These are phyloP conservation scores for Saguinus imperator DNA, from an alignment of 2,113 vertebrate genomes.

Conservation along the genomic window DNA sequence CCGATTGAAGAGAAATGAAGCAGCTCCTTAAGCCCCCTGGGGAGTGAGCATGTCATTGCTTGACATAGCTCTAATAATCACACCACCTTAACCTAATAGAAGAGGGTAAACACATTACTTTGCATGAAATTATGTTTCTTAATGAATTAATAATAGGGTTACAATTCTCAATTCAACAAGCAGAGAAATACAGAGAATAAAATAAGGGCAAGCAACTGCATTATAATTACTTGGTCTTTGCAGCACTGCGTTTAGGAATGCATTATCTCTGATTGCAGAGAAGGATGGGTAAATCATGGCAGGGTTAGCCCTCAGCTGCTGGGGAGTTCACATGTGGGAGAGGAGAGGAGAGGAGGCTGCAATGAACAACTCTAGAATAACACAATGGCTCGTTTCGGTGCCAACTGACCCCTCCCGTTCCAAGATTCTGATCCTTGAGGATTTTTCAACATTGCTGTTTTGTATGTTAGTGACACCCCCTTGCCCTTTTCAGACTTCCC, in stretches of 20 bases:
- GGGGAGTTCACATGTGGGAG: neutral
- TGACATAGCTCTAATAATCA: neutral
- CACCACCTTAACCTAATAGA: neutral
- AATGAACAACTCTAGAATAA: neutral
- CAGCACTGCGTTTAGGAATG: neutral
- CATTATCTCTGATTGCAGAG: neutral
- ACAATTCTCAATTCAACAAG: constrained; percentile 42
- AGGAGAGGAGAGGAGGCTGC: neutral
- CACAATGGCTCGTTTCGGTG: neutral
- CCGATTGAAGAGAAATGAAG: neutral
- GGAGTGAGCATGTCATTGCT: neutral
- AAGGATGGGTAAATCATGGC: no score
- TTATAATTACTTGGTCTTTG: constrained; percentile 50
- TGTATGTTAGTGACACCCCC: neutral
- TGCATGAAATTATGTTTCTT: constrained; percentile 38
- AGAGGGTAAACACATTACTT: constrained; percentile 38
- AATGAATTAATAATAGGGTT: constrained; percentile 68
- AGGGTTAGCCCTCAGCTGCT: neutral
- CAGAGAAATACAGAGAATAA: constrained; percentile 23
- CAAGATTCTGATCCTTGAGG: neutral
- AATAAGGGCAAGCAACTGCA: neutral
- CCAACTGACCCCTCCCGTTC: neutral
- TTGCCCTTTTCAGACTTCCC: neutral
- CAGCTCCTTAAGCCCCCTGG: fast-evolving
- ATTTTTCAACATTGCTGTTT: neutral